phyloP scores from a whole-genome alignment of 2,113 vertebrate genomes.

The Tragulus kanchil region DNA sequence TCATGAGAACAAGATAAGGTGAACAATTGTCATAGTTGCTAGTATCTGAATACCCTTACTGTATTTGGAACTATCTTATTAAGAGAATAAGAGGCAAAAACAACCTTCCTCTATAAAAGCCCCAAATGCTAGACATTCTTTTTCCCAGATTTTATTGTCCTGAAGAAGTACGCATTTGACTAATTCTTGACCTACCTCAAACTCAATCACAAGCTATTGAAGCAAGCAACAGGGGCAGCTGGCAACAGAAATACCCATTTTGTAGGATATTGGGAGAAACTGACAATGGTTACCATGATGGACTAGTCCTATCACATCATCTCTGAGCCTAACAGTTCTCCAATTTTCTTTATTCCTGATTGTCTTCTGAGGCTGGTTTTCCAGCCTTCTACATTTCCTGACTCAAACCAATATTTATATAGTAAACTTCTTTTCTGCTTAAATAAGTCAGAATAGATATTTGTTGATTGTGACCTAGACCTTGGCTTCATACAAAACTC shows the following conservation, averaged over 20 bases:
- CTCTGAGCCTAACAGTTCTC: not conserved
- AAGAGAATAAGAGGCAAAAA: not conserved
- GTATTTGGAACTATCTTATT: not conserved
- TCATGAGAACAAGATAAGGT: not conserved
- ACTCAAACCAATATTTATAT: not conserved
- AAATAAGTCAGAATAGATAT: conserved; percentile 61
- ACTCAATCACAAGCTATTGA: not conserved
- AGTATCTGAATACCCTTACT: not conserved
- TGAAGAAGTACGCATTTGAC: not conserved
- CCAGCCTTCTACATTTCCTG: not conserved
- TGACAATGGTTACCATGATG: not conserved
- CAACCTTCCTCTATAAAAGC: not conserved
- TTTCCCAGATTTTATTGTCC: rapidly evolving
- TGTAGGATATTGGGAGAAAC: not conserved
- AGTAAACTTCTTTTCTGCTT: conserved; percentile 49
- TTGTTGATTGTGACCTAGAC: conserved; percentile 29
- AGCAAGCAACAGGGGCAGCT: not conserved
- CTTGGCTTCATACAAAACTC: not conserved
- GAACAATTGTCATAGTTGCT: not conserved
- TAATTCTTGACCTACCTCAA: not conserved
- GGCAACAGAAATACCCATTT: not conserved
- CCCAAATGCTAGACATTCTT: not conserved
- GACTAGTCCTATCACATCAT: not conserved
- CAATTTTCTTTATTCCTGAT: not conserved
- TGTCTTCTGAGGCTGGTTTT: not conserved